phyloP scores from a whole-genome alignment of 1,140 invertebrate species.

The Penaeus chinensis region DNA sequence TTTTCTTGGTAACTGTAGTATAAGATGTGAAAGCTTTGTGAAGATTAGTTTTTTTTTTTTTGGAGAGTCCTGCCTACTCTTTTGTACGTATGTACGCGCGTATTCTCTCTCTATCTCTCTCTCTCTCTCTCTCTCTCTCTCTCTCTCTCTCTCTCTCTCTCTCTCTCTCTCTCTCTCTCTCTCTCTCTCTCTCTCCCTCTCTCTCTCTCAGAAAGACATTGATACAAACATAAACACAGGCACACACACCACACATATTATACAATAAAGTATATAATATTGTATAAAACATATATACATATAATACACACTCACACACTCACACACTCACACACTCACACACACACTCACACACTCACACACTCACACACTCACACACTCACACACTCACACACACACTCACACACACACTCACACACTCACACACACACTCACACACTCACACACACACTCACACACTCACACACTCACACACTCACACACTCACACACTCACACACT shows the following conservation, averaged over 20 bases:
- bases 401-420: not conserved
- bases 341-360: not conserved
- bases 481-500: not conserved
- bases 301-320: not conserved
- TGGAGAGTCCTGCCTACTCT: too few species aligned
- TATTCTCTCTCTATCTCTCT: too few species aligned
- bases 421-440: not conserved
- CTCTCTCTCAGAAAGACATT: too few species aligned
- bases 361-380: not conserved
- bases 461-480: not conserved
- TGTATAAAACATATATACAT: conserved; percentile 7
- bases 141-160: too few species aligned
- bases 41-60: too few species aligned
- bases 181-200: too few species aligned
- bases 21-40: too few species aligned
- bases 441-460: not conserved
- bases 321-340: not conserved
- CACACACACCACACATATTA: not conserved
- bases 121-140: too few species aligned
- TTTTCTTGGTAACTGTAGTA: too few species aligned
- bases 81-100: too few species aligned
- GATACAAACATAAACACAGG: not conserved
- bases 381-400: not conserved
- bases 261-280: not conserved
- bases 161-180: too few species aligned